Base-by-base conservation (phyloP, 2,113 vertebrate genomes). In the Scophthalmus maximus region DNA sequence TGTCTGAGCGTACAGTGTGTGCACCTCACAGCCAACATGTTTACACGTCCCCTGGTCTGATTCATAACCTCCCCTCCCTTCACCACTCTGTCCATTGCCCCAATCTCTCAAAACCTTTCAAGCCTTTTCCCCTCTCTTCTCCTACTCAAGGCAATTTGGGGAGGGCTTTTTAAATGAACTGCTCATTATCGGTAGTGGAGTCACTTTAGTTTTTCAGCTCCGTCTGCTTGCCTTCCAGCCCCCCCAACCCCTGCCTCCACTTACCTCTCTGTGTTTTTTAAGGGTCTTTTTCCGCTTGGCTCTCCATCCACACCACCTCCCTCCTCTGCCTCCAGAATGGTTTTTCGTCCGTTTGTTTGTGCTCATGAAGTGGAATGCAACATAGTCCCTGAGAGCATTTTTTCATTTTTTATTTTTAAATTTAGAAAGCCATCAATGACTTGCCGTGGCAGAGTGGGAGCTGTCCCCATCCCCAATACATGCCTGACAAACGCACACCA, bases 361-460 rank as follows among this genome's bases (percentile, higher is more conserved):
- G 83, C 75, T 83, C 84, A 75, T 91, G 86, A 90, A 93, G 91
- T 92, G 89, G 86, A 91, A 92, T 89, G 88, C 82, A 66, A 82
- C 83, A 90, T 86, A 86, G 86, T 89, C 89, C 89, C 89, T 92
- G 89, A 92, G 83, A 92, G 90, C 90, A 74, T 89, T 87, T 90
- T 81, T 87, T 71, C 53, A 42, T 42, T 59, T 38, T 30, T 46
- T 67, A 17, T 52, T 60, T 69, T 86, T 78, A 29, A 68, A 85
- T 90, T 80, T 83, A 76, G 82, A 92, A 90, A 90, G 83, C 87
- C 85, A 85, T 91, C 57, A 65, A 87, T 71, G 82, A 88, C 75
- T 81, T 80, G 87, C 82, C 76, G 20, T 82, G 72, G 73, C 65
- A 60, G 67, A 87, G 82, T 68, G 61, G 75, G 59, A 84, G 80